These are phyloP conservation scores for Nannobrachium achirus DNA, from an alignment of 2,113 vertebrate genomes.

Conservation along the genomic window DNA sequence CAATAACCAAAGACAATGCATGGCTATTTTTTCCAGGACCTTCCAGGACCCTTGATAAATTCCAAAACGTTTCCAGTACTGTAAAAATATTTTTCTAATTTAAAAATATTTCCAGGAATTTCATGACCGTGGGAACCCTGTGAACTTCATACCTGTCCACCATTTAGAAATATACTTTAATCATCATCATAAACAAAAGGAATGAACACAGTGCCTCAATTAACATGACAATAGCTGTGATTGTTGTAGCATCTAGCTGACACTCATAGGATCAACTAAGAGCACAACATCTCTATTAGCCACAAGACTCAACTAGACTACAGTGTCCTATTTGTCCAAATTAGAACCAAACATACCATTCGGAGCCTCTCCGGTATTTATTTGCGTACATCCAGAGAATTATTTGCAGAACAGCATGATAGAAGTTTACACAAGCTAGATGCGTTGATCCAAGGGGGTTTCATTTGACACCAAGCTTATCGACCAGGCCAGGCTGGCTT, in stretches of 20 bases:
- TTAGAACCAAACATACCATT: not conserved
- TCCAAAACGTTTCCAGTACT: too few relatives aligned
- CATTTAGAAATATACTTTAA: slow-evolving; percentile 8
- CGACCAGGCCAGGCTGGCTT: slow-evolving; percentile 28
- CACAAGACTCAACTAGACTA: too few relatives aligned
- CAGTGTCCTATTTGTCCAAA: too few relatives aligned
- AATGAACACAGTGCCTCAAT: slow-evolving; percentile 3
- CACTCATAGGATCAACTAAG: slow-evolving; percentile 2
- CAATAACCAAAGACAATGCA: too few relatives aligned
- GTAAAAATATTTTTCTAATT: too few relatives aligned
- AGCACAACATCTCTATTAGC: not conserved
- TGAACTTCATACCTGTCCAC: slow-evolving; percentile 45
- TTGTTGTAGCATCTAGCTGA: not conserved
- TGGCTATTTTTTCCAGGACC: too few relatives aligned
- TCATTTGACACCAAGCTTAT: slow-evolving; percentile 19
- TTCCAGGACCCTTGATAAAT: too few relatives aligned
- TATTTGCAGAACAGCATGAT: too few relatives aligned
- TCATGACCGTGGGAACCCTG: too few relatives aligned
- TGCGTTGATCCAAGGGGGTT: slow-evolving; percentile 10
- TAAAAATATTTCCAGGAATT: too few relatives aligned
- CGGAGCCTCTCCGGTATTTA: not conserved
- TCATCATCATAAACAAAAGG: slow-evolving; percentile 60
- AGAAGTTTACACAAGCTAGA: not conserved
- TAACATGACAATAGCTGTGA: not conserved
- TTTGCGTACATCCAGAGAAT: slow-evolving; percentile 9